These are phyloP conservation scores for Neoseiulus cucumeris DNA, from an alignment of 1,140 invertebrate species.

Conservation along the genomic window DNA sequence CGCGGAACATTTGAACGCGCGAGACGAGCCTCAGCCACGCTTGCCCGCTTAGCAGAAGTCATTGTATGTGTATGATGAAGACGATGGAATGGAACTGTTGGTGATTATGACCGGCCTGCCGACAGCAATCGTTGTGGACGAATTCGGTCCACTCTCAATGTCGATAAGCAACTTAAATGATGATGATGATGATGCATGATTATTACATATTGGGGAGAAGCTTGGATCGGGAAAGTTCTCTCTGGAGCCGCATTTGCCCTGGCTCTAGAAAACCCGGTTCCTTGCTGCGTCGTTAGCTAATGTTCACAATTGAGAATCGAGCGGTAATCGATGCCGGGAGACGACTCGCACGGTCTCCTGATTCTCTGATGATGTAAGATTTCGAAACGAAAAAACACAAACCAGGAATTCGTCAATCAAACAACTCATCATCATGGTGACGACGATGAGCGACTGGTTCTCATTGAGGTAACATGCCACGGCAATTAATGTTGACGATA, in stretches of 20 bases:
- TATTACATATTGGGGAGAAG: neutral
- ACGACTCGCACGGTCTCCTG: neutral
- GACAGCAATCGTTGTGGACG: too few relatives aligned
- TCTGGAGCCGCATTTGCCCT: neutral
- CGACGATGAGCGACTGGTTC: too few relatives aligned
- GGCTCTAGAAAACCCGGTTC: neutral
- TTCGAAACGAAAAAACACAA: too few relatives aligned
- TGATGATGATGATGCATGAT: neutral
- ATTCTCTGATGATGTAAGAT: too few relatives aligned
- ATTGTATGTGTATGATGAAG: conserved; percentile 11
- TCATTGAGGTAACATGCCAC: too few relatives aligned
- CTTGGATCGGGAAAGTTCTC: neutral
- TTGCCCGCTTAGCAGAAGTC: conserved; percentile 5
- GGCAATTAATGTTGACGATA: too few relatives aligned
- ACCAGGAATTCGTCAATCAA: too few relatives aligned
- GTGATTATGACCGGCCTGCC: neutral
- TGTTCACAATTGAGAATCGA: neutral
- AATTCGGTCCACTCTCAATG: too few relatives aligned
- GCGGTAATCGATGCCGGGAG: neutral
- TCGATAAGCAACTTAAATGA: neutral
- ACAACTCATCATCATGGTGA: too few relatives aligned
- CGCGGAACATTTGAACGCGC: neutral
- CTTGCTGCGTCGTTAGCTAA: neutral
- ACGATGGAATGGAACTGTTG: neutral
- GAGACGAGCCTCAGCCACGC: neutral